Base-by-base conservation (phyloP, 1,140 invertebrate genomes). In the Cylas formicarius region DNA sequence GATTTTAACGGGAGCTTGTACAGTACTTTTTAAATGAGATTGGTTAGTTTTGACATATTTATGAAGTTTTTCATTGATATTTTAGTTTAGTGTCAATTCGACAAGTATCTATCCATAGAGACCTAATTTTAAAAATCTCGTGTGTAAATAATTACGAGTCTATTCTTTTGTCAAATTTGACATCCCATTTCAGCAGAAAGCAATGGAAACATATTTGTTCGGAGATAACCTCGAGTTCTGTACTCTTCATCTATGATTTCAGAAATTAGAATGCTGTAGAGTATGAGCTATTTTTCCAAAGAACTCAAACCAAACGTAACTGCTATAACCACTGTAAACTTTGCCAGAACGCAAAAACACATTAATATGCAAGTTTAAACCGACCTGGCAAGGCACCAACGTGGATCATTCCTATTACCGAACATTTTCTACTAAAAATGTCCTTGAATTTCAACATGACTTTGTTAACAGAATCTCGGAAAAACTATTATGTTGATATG, bases 351-450 rank as follows among this genome's bases (percentile, higher is more conserved):
- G 23, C 9, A 34, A 44, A 16, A 44, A 28, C 26, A 13, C 42
- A 18, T 11, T 13, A 41, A 49, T 20, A 36, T 48, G 3, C 31
- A 41, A 29, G 21, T 44, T 27, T 16, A 19, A 11, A 28, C 21
- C 52, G 65, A 80, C 84, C 84, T 65, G 85, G 85, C 33, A 86
- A 63, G 14, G 81, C 76, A 51, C 65, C 68, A 1, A 85, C 71
- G 58, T 87, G 84, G 50, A 87, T 72, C 84, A 87, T 86, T 45
- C 81, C 85, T 60, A 88, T 80, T 28, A 86, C 62, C 37, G 71
- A 67, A 54, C 67, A 70, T 60, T 54, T 62, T 28, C 50, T 51
- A 7, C 8, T 10, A 43, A 65, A 65, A 37, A 65, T 38, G 32
- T 50, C 44, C 13, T 36, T 13, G 29, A 63, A 62, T 34, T 47